phyloP scores from a whole-genome alignment of 2,113 vertebrate genomes.

The Bambusicola thoracicus region DNA sequence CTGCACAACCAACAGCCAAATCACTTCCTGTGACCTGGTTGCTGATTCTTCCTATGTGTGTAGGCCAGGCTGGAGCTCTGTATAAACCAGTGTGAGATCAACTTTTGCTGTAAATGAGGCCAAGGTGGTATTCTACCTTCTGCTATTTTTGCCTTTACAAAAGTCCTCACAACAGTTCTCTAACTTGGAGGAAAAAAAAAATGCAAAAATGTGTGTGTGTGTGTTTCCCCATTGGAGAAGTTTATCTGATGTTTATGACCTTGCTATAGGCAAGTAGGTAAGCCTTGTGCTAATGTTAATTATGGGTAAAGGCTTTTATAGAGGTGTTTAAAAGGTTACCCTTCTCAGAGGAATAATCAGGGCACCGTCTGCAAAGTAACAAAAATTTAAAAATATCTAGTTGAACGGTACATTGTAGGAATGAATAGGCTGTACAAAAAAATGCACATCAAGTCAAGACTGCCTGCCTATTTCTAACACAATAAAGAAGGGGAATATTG shows the following conservation, averaged over 20 bases:
- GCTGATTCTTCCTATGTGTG: neutral
- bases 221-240: neutral
- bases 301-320: neutral
- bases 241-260: neutral
- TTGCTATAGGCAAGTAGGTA: neutral
- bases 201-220: no score
- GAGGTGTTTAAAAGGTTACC: constrained; percentile 11
- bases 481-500: neutral
- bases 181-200: neutral
- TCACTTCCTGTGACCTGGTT: neutral
- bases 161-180: neutral
- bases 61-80: neutral
- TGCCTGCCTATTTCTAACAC: constrained; percentile 8
- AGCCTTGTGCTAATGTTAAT: neutral
- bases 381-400: constrained; percentile 51
- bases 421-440: constrained; percentile 33
- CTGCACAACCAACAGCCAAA: neutral
- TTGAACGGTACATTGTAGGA: constrained; percentile 22
- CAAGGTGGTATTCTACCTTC: neutral
- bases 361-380: constrained; percentile 11
- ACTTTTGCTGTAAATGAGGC: neutral
- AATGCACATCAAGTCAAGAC: neutral
- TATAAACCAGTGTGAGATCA: neutral
- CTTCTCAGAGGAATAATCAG: constrained; percentile 40
- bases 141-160: constrained; percentile 1